Evolutionary conservation across 2,888 invertebrate species (phyloP).

Genomic region (Pimpla rufipes): DNA sequence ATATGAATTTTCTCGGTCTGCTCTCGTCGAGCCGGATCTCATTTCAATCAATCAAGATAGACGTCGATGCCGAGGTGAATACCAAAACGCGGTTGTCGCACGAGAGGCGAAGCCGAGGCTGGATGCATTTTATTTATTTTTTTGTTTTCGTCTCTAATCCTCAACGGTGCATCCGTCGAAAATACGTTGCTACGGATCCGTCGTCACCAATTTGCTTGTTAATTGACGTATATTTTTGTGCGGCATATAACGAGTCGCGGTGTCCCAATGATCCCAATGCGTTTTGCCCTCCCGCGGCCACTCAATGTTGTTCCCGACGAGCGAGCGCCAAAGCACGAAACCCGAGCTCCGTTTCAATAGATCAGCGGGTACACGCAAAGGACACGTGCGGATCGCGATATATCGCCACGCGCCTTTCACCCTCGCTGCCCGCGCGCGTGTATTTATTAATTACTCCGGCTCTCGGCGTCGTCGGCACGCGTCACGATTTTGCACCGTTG

Average conservation of each 20-base stretch:
- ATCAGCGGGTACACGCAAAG: slow-evolving; percentile 22
- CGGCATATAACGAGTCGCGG: slow-evolving; percentile 11
- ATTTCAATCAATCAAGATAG: slow-evolving; percentile 12
- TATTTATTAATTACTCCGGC: slow-evolving; percentile 43
- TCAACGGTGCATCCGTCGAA: too few species aligned
- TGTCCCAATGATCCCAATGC: slow-evolving; percentile 2
- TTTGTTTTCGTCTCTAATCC: too few species aligned
- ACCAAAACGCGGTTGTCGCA: not conserved
- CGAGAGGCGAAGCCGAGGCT: not conserved
- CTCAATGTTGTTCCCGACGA: slow-evolving; percentile 5
- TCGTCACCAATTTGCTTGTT: not conserved
- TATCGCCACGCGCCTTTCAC: slow-evolving; percentile 47
- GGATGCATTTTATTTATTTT: too few species aligned
- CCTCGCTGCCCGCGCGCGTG: slow-evolving; percentile 15
- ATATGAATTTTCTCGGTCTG: not conserved
- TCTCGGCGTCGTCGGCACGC: slow-evolving; percentile 10
- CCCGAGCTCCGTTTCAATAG: slow-evolving; percentile 46
- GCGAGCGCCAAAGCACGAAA: slow-evolving; percentile 18
- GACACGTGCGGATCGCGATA: slow-evolving; percentile 55
- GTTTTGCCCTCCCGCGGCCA: slow-evolving; percentile 1
- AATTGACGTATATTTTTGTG: slow-evolving; percentile 19
- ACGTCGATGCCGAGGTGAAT: not conserved
- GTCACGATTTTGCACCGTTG: slow-evolving; percentile 13
- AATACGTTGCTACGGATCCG: not conserved
- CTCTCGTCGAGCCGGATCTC: slow-evolving; percentile 21